Percentiles rank a stretch among this genome's conserved stretches.
These are phyloP conservation scores for Bucco capensis DNA, from an alignment of 2,113 vertebrate species.

Conservation along the genomic window DNA sequence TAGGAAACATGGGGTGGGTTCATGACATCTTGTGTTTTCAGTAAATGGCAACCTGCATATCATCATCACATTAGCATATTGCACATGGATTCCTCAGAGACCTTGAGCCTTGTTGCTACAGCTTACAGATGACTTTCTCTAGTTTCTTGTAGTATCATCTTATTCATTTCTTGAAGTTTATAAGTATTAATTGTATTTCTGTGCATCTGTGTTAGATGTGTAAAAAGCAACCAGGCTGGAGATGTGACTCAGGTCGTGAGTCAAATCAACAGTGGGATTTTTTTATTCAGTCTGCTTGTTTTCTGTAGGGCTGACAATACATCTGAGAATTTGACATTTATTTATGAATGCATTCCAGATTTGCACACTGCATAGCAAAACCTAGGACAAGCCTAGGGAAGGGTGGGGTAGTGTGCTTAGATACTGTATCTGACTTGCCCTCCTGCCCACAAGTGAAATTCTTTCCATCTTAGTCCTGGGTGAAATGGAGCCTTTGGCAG, in stretches of 20 bases:
- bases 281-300: slow-evolving; percentile 17
- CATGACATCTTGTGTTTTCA: not conserved
- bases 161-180: not conserved
- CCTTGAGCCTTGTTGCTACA: not conserved
- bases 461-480: slow-evolving; percentile 50
- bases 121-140: not conserved
- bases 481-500: not conserved
- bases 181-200: not conserved
- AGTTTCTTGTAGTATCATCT: not conserved
- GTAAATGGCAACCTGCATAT: not conserved
- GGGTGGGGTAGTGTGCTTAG: not conserved
- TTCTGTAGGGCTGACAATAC: slow-evolving; percentile 33
- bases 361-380: not conserved
- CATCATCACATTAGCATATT: not conserved
- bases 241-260: slow-evolving; percentile 35
- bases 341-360: slow-evolving; percentile 48
- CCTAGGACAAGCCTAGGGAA: not conserved
- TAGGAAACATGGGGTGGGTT: not conserved
- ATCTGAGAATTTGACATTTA: slow-evolving; percentile 29
- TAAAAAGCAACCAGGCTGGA: not conserved
- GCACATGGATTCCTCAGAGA: not conserved
- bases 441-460: slow-evolving; percentile 45
- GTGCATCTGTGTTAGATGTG: not conserved
- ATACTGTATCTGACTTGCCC: slow-evolving; percentile 49
- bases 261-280: slow-evolving; percentile 35